Percentiles rank a stretch among this genome's conserved stretches.
phyloP scores from a whole-genome alignment of 2,113 vertebrate genomes.

The Semnornis frantzii region DNA sequence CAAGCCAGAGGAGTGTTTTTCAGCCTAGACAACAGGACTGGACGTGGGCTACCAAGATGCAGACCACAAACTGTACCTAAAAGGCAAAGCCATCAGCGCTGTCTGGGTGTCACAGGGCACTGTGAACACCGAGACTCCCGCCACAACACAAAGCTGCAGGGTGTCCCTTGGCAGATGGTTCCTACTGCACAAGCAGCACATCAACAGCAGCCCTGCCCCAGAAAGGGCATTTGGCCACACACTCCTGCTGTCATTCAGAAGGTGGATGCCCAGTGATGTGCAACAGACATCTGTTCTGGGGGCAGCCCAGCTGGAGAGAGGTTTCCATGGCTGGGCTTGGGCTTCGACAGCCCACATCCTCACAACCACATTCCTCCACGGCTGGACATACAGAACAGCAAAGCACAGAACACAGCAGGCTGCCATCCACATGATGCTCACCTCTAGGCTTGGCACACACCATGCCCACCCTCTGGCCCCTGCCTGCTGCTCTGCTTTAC shows the following conservation, averaged over 20 bases:
- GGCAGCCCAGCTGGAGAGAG: neutral
- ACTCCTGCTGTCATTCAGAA: neutral
- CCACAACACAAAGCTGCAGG: rapidly evolving
- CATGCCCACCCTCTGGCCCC: conserved; percentile 23
- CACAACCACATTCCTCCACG: rapidly evolving
- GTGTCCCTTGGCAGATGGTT: rapidly evolving
- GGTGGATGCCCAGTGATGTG: rapidly evolving
- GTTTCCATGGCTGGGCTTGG: rapidly evolving
- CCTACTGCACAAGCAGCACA: rapidly evolving
- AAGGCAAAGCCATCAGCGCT: neutral
- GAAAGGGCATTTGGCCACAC: rapidly evolving
- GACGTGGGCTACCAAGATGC: rapidly evolving
- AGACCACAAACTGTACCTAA: no score
- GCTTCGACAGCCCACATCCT: neutral
- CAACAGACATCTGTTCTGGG: neutral
- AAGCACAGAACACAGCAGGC: neutral
- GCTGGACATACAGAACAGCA: rapidly evolving
- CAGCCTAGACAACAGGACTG: neutral
- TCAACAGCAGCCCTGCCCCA: neutral
- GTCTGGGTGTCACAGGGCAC: no score
- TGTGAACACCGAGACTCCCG: neutral
- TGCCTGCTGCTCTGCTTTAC: conserved; percentile 29
- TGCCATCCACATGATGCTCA: neutral
- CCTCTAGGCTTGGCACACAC: neutral
- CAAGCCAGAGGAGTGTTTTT: neutral